These are phyloP conservation scores for Acanthaster planci DNA, from an alignment of 35 echinoderm and acorn worm species.

Conservation along the genomic window DNA sequence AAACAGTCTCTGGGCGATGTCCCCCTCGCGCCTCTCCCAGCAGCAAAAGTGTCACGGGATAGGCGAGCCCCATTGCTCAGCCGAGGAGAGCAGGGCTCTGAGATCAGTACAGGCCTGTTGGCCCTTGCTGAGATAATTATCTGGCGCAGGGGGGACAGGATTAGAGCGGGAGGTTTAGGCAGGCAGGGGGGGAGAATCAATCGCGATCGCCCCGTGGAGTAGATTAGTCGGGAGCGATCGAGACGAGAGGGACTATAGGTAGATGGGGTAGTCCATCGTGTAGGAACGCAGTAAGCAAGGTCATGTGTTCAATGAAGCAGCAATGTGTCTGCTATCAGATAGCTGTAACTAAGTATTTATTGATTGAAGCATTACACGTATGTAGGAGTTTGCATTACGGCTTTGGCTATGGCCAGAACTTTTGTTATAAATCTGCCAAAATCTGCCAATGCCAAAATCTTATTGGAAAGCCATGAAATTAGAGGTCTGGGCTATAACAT, in stretches of 20 bases:
- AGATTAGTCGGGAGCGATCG: not conserved
- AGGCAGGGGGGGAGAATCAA: slow-evolving; percentile 3
- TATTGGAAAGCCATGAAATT: too few relatives aligned
- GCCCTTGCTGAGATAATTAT: slow-evolving; percentile 7
- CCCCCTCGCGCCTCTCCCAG: not conserved
- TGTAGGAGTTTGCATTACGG: too few relatives aligned
- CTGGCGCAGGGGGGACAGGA: not conserved
- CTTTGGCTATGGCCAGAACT: too few relatives aligned
- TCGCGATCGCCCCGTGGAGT: not conserved
- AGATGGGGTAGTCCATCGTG: too few relatives aligned
- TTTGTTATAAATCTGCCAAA: too few relatives aligned
- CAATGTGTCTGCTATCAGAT: too few relatives aligned
- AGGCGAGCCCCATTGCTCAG: not conserved
- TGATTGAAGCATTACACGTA: too few relatives aligned
- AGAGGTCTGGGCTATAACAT: too few relatives aligned
- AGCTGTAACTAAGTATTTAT: too few relatives aligned
- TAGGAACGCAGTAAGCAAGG: too few relatives aligned
- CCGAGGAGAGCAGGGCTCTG: not conserved
- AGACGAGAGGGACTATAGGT: not conserved
- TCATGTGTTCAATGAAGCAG: too few relatives aligned
- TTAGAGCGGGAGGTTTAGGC: not conserved
- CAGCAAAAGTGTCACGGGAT: not conserved
- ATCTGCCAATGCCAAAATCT: too few relatives aligned
- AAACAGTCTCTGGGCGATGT: slow-evolving; percentile 8
- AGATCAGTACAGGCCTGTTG: slow-evolving; percentile 14